phyloP scores from a whole-genome alignment of 1,140 invertebrate genomes.

The Drosophila sucinea region DNA sequence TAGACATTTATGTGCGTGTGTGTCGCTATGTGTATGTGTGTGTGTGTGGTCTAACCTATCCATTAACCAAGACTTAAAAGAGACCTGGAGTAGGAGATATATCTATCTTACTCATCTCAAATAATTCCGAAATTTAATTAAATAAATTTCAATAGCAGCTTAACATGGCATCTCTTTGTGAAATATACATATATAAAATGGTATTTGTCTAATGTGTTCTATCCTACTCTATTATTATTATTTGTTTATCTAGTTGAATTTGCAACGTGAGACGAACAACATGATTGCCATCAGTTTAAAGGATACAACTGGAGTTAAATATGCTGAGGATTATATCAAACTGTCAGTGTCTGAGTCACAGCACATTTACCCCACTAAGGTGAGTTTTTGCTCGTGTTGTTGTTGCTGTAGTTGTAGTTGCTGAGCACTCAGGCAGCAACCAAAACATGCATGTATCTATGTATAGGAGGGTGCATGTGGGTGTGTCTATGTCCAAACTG shows the following conservation, averaged over 20 bases:
- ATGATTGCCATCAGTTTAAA: slow-evolving; percentile 78
- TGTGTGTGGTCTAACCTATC: slow-evolving; percentile 6
- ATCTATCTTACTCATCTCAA: slow-evolving; percentile 2
- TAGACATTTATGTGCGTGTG: no score
- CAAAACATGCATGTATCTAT: not conserved
- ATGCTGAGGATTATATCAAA: slow-evolving; percentile 80
- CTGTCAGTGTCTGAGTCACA: slow-evolving; percentile 70
- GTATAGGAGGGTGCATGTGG: not conserved
- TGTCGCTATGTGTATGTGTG: not conserved
- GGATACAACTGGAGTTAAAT: slow-evolving; percentile 77
- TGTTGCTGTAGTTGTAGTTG: not conserved
- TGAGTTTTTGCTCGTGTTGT: slow-evolving; percentile 37
- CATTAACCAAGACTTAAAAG: slow-evolving; percentile 6
- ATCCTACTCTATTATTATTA: slow-evolving; percentile 26
- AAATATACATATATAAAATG: not conserved
- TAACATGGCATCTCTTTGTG: not conserved
- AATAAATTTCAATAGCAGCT: slow-evolving; percentile 13
- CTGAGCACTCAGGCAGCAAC: slow-evolving; percentile 4
- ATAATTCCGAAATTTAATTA: slow-evolving; percentile 7
- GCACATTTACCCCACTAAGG: slow-evolving; percentile 77
- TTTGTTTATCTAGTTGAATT: slow-evolving; percentile 56
- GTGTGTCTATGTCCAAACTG: slow-evolving; percentile 6
- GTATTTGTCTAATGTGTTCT: slow-evolving; percentile 20
- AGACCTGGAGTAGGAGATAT: not conserved
- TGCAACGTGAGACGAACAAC: slow-evolving; percentile 74